Conservation (phyloP, 1,140 invertebrate species). For the Choristoneura fumiferana region DNA sequence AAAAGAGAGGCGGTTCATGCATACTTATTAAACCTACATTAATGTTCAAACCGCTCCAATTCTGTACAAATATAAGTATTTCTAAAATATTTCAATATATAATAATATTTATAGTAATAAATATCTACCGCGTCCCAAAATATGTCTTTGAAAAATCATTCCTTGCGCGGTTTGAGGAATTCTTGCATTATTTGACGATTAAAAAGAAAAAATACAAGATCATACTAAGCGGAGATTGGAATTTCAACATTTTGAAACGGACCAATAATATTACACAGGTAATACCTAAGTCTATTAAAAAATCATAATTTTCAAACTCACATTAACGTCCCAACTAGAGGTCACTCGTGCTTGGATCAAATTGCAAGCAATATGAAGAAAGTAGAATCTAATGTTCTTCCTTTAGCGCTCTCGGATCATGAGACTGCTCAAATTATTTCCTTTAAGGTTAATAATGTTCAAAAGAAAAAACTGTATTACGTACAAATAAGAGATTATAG, state of each 20-base stretch:
- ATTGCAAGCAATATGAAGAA: slow-evolving; percentile 24
- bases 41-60: background rate
- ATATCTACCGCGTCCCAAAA: background rate
- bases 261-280: slow-evolving; percentile 19
- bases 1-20: background rate
- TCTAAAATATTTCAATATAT: background rate
- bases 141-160: background rate
- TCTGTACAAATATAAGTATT: background rate
- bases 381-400: slow-evolving; percentile 12
- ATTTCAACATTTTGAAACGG: slow-evolving; percentile 24
- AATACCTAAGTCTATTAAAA: slow-evolving; percentile 10
- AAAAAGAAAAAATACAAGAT: slow-evolving; percentile 18
- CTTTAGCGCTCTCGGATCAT: slow-evolving; percentile 26
- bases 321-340: slow-evolving; percentile 25
- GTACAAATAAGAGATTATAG: background rate
- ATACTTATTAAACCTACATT: background rate
- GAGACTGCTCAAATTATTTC: slow-evolving; percentile 12
- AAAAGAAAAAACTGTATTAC: background rate
- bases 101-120: background rate
- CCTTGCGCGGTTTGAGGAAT: background rate
- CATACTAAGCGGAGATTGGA: slow-evolving; percentile 24
- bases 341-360: slow-evolving; percentile 22
- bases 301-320: slow-evolving; percentile 22
- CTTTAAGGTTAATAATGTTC: background rate
- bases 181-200: background rate